Conservation (phyloP, 2,113 vertebrate genomes). For the Ciconia stormi region DNA sequence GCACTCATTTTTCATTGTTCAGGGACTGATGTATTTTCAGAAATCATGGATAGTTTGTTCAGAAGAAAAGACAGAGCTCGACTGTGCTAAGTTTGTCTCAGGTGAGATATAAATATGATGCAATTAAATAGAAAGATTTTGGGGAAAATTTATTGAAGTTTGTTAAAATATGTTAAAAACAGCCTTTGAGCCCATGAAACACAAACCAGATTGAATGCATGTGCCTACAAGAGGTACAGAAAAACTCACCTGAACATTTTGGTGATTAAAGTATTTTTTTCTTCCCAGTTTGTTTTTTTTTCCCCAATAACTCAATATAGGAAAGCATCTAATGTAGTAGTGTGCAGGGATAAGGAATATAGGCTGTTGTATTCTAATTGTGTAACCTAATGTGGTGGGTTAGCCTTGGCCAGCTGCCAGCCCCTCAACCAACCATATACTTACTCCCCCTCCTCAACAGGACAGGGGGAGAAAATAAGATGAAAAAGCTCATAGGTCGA, state of each 20-base stretch:
- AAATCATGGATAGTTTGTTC: neutral
- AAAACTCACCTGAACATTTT: neutral
- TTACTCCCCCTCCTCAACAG: neutral
- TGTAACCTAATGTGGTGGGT: neutral
- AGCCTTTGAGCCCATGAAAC: neutral
- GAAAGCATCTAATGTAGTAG: neutral
- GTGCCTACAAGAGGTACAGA: neutral
- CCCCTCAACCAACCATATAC: neutral
- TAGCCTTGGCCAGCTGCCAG: neutral
- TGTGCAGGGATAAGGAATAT: neutral
- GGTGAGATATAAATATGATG: neutral
- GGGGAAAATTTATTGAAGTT: neutral
- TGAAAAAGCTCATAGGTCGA: fast-evolving
- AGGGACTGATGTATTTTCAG: neutral
- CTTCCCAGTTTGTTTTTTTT: neutral
- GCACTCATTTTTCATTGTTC: neutral
- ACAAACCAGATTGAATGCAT: neutral
- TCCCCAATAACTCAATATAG: neutral
- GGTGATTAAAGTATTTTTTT: neutral
- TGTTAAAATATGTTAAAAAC: neutral
- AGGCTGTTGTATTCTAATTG: neutral
- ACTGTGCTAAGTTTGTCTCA: constrained; percentile 6
- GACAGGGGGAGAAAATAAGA: neutral
- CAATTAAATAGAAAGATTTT: neutral
- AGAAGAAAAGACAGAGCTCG: neutral